Conservation (phyloP, 2,113 vertebrate genomes). For the Odocoileus virginianus region DNA sequence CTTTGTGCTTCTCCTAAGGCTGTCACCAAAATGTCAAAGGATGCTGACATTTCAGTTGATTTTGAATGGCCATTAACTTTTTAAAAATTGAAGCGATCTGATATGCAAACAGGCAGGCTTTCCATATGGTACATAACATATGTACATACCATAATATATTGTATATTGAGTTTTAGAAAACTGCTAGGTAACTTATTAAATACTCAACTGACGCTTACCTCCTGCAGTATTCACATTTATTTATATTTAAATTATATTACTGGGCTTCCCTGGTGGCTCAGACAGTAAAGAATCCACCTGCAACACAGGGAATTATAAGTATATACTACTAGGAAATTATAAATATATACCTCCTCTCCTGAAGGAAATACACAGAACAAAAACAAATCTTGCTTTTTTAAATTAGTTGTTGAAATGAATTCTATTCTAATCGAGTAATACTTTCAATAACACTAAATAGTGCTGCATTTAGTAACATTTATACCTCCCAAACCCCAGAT, state of each 20-base stretch:
- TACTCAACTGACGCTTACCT: background rate
- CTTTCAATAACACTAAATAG: background rate
- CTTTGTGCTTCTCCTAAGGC: slow-evolving; percentile 43
- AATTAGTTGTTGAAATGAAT: background rate
- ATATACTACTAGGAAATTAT: background rate
- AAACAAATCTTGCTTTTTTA: background rate
- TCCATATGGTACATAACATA: background rate
- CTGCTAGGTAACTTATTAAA: background rate
- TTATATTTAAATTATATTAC: background rate
- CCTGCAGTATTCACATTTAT: background rate
- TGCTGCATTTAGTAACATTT: background rate
- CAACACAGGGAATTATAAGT: background rate
- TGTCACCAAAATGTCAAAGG: slow-evolving; percentile 69
- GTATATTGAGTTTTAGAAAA: background rate
- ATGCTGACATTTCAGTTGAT: slow-evolving; percentile 58
- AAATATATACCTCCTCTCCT: background rate
- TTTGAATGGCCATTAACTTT: slow-evolving; percentile 24
- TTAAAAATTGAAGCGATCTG: background rate
- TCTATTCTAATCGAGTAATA: background rate
- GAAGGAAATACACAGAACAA: background rate
- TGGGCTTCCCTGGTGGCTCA: background rate
- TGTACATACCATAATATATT: background rate
- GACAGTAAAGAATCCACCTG: background rate
- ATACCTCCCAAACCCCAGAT: background rate
- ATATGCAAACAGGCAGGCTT: background rate